Evolutionary conservation across 2,888 invertebrate genomes (phyloP), one percentile per base, ranked within the genome.

Genomic region (Helicoverpa assulta): DNA sequence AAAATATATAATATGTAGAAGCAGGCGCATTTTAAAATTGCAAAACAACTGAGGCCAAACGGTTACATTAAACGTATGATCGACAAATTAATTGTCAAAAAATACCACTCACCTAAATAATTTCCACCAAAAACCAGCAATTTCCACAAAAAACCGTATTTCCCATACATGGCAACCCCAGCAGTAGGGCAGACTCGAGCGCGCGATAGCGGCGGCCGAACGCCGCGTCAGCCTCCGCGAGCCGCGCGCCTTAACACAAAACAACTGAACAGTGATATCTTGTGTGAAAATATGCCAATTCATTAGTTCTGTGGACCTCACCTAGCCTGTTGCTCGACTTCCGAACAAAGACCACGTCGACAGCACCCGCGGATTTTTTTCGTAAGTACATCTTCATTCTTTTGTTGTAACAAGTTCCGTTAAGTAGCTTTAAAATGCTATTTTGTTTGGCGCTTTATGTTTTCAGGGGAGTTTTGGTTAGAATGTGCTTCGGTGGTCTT

Each of bases 121-220:
- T 54, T 14, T 29, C 0, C 5, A 4, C 12, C 0, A 59, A 58
- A 58, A 5, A 0, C 7, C 50, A 66, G 66, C 0, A 55, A 50
- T n/a, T 56, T 52, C 14, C 0, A 6, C 1, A 56, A 63, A 55
- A 26, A 40, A n/a, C 2, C 0, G 40, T 53, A 55, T 18, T 7
- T 67, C n/a, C n/a, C 14, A 47, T 43, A 12, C 43, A 58, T 88
- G 81, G 89, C 84, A 88, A 88, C 88, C 75, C 88, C 43, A 82
- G 73, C 8, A 81, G 78, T 84, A 83, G 83, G 85, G 78, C 94
- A 95, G 95, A 95, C 86, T 88, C 81, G 81, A 90, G 89, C 93
- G 91, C 92, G 95, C 90, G 88, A 89, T 88, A 88, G 93, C 89
- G 92, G 93, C 92, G 93, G 89, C 86, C 90, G 92, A 92, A 95